These are phyloP conservation scores for Cyanistes caeruleus DNA, from an alignment of 2,113 vertebrate genomes.

Conservation along the genomic window DNA sequence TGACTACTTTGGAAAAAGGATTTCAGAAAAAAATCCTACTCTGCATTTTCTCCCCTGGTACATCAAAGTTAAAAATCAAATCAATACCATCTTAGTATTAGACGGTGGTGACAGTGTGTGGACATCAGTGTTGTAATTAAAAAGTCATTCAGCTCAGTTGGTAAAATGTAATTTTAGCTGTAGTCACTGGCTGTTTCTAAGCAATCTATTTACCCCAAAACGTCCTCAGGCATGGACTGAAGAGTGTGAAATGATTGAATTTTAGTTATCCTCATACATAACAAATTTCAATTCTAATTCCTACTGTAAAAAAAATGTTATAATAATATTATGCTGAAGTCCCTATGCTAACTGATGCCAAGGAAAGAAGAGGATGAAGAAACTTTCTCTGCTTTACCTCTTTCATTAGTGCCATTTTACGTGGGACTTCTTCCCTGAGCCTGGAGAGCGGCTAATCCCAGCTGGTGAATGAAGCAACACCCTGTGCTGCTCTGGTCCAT, in stretches of 20 bases:
- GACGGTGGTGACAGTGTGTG: slow-evolving; percentile 74
- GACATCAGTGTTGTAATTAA: slow-evolving; percentile 82
- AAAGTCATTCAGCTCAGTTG: slow-evolving; percentile 80
- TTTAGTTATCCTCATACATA: slow-evolving; percentile 81
- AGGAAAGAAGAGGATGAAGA: slow-evolving; percentile 17
- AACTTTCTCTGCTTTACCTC: slow-evolving; percentile 46
- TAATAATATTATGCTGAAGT: slow-evolving; percentile 67
- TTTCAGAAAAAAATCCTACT: slow-evolving; percentile 61
- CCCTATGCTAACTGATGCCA: slow-evolving; percentile 44
- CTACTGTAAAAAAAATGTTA: slow-evolving; percentile 75
- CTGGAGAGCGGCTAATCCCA: not conserved
- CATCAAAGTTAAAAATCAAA: slow-evolving; percentile 79
- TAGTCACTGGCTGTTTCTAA: slow-evolving; percentile 78
- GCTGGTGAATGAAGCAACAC: not conserved
- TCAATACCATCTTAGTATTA: slow-evolving; percentile 79
- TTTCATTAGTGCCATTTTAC: slow-evolving; percentile 34
- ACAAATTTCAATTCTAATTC: slow-evolving; percentile 81
- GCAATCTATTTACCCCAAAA: slow-evolving; percentile 83
- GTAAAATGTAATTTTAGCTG: slow-evolving; percentile 83
- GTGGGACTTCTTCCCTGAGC: not conserved
- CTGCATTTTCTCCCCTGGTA: slow-evolving; percentile 65
- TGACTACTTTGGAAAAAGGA: slow-evolving; percentile 57
- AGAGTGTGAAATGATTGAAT: slow-evolving; percentile 79
- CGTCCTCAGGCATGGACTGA: slow-evolving; percentile 76
- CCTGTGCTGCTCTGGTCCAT: not conserved